Evolutionary conservation across 2,797 vertebrate species (phyloP).

Genomic region (Nothura maculosa): DNA sequence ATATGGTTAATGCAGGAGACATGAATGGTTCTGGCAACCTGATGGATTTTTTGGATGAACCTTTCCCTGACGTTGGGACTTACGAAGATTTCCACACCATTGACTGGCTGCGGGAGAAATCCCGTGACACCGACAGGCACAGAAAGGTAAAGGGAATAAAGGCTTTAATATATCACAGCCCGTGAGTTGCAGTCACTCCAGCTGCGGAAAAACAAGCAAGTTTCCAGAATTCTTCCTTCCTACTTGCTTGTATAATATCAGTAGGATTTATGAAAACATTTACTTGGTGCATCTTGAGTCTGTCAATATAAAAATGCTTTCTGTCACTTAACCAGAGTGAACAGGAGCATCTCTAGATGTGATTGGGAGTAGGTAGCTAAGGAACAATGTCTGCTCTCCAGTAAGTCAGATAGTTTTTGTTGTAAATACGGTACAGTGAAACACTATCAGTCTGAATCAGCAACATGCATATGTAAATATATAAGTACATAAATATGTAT

Average conservation of each 20-base stretch:
- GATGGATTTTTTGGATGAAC: slow-evolving; percentile 98
- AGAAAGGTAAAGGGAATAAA: slow-evolving; percentile 85
- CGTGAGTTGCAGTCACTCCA: not conserved
- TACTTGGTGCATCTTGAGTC: not conserved
- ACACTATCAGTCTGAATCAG: not conserved
- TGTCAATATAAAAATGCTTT: not conserved
- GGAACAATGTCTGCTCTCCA: not conserved
- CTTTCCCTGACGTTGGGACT: slow-evolving; percentile 94
- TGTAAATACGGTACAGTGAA: not conserved
- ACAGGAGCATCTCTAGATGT: not conserved
- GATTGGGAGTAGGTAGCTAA: not conserved
- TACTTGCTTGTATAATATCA: not conserved
- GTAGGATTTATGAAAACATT: not conserved
- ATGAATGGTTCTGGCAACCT: slow-evolving; percentile 93
- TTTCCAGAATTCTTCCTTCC: not conserved
- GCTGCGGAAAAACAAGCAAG: rapidly evolving
- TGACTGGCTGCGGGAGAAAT: slow-evolving; percentile 97
- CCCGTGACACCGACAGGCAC: slow-evolving; percentile 94
- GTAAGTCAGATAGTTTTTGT: not conserved
- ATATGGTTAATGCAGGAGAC: slow-evolving; percentile 89
- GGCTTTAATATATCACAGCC: rapidly evolving
- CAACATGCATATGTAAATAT: not conserved
- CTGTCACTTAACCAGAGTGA: not conserved
- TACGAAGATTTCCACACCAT: slow-evolving; percentile 99
- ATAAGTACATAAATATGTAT: not conserved